Conservation (phyloP, 1,140 invertebrate species). For the Ctenoplectra terminalis region DNA sequence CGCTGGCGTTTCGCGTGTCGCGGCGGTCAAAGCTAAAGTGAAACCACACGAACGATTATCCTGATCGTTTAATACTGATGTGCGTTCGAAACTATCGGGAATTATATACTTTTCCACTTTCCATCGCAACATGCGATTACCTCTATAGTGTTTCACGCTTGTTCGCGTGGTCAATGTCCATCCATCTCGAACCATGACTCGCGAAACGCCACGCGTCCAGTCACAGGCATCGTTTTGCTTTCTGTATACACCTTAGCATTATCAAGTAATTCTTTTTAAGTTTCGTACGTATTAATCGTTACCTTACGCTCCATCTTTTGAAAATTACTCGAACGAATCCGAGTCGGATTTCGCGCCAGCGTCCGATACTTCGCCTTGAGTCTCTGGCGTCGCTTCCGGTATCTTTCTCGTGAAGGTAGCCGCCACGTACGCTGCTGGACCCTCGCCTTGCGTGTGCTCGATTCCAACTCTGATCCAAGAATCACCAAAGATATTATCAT, state of each 20-base stretch:
- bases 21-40: not conserved
- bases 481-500: not conserved
- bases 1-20: constrained; percentile 22
- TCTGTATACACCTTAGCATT: constrained; percentile 56
- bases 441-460: constrained; percentile 90
- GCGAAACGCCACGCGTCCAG: constrained; percentile 34
- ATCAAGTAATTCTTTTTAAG: constrained; percentile 27
- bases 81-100: constrained; percentile 6
- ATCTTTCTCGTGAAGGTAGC: constrained; percentile 85
- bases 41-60: not conserved
- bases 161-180: not conserved
- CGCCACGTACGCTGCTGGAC: constrained; percentile 89
- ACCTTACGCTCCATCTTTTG: constrained; percentile 15
- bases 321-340: constrained; percentile 76
- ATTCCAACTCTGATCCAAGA: constrained; percentile 88
- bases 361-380: constrained; percentile 67
- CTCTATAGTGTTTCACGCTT: not conserved
- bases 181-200: not conserved
- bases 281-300: constrained; percentile 27
- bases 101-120: not conserved
- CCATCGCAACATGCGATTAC: not conserved
- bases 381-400: constrained; percentile 64
- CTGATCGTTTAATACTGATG: constrained; percentile 20
- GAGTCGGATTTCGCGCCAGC: constrained; percentile 74
- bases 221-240: constrained; percentile 52